Evolutionary conservation across 2,888 invertebrate species (phyloP).

Genomic region (Noctua fimbriata): DNA sequence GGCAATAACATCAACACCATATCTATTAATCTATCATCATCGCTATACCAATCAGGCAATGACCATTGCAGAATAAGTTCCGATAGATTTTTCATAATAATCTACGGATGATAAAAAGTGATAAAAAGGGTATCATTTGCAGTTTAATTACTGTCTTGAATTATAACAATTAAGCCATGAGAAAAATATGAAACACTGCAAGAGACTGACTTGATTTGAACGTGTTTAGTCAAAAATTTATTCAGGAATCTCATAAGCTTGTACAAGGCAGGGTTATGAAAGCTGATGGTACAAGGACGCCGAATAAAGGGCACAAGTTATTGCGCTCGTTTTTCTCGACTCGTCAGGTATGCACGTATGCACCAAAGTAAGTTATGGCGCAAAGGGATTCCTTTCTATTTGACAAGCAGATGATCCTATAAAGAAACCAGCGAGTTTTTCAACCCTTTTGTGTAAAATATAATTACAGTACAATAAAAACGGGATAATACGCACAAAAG

Average conservation of each 20-base stretch:
- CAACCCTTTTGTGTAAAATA: background rate
- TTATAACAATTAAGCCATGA: background rate
- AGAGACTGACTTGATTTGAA: background rate
- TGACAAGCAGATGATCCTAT: conserved; percentile 1
- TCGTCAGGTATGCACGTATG: conserved; percentile 54
- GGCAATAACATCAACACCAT: background rate
- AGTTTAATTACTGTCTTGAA: background rate
- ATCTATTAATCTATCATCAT: background rate
- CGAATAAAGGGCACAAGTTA: conserved; percentile 38
- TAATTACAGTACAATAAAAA: conserved; percentile 2
- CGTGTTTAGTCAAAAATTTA: background rate
- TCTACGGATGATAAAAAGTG: background rate
- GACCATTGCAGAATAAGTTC: background rate
- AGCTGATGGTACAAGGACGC: conserved; percentile 12
- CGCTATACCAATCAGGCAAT: background rate
- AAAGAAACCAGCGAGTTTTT: conserved; percentile 2
- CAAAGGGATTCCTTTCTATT: conserved; percentile 44
- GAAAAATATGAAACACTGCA: background rate
- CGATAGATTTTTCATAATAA: background rate
- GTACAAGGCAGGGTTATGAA: conserved; percentile 25
- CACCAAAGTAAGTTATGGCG: conserved; percentile 34
- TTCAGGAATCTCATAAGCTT: conserved; percentile 48
- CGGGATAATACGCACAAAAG: background rate
- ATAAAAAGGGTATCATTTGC: background rate
- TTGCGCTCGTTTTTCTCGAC: conserved; percentile 51